These are phyloP conservation scores for Axis porcinus DNA, from an alignment of 2,113 vertebrate genomes.

Conservation along the genomic window DNA sequence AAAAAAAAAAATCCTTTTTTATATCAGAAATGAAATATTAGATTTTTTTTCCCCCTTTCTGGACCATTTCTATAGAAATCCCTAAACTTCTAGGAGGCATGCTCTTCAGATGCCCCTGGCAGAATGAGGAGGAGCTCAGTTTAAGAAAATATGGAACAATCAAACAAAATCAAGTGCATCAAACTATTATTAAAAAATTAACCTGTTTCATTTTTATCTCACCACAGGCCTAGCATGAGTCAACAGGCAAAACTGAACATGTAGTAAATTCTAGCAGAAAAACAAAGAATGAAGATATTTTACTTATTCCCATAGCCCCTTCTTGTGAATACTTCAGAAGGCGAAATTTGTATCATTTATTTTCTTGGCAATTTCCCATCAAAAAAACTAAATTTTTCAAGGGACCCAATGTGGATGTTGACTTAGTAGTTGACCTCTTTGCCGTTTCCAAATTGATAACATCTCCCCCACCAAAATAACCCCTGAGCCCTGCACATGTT, in stretches of 20 bases:
- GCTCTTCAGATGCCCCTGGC: not conserved
- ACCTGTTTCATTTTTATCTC: not conserved
- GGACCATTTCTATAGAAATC: not conserved
- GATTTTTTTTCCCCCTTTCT: not conserved
- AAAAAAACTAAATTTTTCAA: conserved; percentile 23
- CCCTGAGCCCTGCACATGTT: not conserved
- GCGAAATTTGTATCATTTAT: not conserved
- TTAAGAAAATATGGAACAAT: not conserved
- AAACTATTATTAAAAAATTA: not conserved
- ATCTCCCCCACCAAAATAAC: conserved; percentile 21
- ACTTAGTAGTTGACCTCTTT: conserved; percentile 23
- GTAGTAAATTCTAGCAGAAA: not conserved
- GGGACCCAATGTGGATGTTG: not conserved
- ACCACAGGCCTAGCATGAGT: not conserved
- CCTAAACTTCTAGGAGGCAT: not conserved
- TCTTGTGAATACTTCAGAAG: not conserved
- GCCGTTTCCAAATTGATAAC: conserved; percentile 35
- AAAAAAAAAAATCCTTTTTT: not conserved
- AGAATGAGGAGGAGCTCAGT: not conserved
- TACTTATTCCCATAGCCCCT: not conserved
- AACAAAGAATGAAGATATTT: not conserved
- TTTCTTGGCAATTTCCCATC: not conserved
- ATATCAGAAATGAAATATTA: not conserved
- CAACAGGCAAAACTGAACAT: not conserved
- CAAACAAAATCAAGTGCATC: not conserved